These are phyloP conservation scores for Pedionomus torquatus DNA, from an alignment of 2,113 vertebrate genomes.

Conservation along the genomic window DNA sequence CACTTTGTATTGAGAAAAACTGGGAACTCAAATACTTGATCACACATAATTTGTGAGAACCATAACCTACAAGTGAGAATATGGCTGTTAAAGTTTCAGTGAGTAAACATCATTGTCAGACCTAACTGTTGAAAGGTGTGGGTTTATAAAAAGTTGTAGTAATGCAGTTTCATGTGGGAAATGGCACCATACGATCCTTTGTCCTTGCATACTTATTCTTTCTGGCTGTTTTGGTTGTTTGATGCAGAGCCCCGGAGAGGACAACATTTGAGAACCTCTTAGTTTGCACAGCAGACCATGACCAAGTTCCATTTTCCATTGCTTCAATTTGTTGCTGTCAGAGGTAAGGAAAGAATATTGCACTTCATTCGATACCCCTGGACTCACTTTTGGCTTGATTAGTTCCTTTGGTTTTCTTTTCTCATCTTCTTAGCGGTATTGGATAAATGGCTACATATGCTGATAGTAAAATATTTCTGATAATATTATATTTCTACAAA, in stretches of 20 bases:
- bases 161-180: not conserved
- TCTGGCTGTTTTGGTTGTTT: not conserved
- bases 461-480: not conserved
- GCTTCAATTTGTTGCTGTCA: not conserved
- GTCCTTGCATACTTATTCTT: not conserved
- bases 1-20: not conserved
- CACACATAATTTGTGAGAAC: not conserved
- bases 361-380: not conserved
- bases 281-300: not conserved
- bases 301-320: not conserved
- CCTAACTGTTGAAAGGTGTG: not conserved
- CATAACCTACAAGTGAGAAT: not conserved
- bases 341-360: not conserved
- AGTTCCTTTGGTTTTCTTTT: not conserved
- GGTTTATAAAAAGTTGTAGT: not conserved
- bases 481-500: not conserved
- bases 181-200: not conserved
- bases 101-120: not conserved
- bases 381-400: not conserved
- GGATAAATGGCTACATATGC: not conserved
- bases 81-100: not conserved
- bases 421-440: not conserved
- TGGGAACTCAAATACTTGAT: not conserved
- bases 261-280: not conserved
- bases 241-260: not conserved